Conservation (phyloP, 1,140 invertebrate genomes). For the Helicoverpa zea region DNA sequence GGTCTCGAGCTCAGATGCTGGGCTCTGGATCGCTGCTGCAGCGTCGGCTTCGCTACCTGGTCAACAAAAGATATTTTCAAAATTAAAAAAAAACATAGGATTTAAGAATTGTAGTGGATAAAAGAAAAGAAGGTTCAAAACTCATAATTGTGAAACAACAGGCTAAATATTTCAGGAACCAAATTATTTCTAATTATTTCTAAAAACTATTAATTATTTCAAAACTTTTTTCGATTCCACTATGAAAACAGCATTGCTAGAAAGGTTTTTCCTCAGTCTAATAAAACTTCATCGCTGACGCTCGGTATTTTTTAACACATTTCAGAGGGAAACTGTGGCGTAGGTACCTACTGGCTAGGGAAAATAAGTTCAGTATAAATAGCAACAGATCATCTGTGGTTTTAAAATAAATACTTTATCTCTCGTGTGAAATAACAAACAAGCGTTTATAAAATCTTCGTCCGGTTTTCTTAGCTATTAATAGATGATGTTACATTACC, state of each 20-base stretch:
- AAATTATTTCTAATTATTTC: no score
- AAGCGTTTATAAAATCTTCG: not conserved
- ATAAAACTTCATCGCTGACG: no score
- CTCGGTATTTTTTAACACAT: not conserved
- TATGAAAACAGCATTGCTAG: no score
- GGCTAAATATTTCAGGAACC: no score
- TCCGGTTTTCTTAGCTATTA: conserved; percentile 1
- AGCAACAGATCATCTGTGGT: not conserved
- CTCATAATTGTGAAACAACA: no score
- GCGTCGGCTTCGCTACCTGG: conserved; percentile 84
- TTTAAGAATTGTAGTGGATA: no score
- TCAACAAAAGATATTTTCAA: conserved; percentile 40
- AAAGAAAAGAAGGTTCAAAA: no score
- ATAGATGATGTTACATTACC: not conserved
- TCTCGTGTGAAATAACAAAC: conserved; percentile 14
- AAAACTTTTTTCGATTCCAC: no score
- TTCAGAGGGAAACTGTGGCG: not conserved
- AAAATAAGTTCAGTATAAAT: not conserved
- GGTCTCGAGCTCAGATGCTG: conserved; percentile 88
- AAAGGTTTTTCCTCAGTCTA: no score
- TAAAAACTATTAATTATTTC: no score
- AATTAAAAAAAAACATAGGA: not conserved
- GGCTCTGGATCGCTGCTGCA: conserved; percentile 72
- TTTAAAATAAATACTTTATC: conserved; percentile 17
- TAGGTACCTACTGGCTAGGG: not conserved